phyloP scores from a whole-genome alignment of 2,797 vertebrate species.

The Todus mexicanus region DNA sequence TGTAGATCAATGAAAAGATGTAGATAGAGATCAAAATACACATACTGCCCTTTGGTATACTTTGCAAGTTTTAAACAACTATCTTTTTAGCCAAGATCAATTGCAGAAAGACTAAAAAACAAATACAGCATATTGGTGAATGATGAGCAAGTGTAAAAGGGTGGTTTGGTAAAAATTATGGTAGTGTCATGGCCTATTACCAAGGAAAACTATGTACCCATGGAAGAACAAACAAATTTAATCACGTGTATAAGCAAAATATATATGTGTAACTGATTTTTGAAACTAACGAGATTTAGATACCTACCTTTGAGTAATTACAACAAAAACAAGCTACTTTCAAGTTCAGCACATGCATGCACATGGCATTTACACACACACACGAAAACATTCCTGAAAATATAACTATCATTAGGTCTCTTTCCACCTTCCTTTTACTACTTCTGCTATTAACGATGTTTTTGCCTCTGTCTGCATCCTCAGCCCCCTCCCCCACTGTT shows the following conservation, averaged over 20 bases:
- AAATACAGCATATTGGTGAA: not conserved
- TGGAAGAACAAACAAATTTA: not conserved
- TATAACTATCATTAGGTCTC: not conserved
- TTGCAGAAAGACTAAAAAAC: not conserved
- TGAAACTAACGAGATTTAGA: not conserved
- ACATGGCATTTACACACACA: not conserved
- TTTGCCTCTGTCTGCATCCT: not conserved
- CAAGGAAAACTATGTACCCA: not conserved
- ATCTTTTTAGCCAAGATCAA: not conserved
- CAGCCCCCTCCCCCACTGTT: not conserved
- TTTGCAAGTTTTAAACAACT: not conserved
- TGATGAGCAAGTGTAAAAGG: not conserved
- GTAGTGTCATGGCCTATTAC: not conserved
- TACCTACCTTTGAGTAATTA: not conserved
- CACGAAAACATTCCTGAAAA: not conserved
- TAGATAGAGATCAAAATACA: not conserved
- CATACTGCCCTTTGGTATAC: not conserved
- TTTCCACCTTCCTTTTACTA: not conserved
- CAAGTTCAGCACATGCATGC: not conserved
- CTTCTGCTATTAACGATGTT: not conserved
- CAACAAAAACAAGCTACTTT: not conserved
- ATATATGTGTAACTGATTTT: not conserved
- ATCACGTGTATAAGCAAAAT: not conserved
- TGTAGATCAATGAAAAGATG: not conserved
- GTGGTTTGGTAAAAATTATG: not conserved